These are phyloP conservation scores for Rhinichthys klamathensis DNA, from an alignment of 2,113 vertebrate genomes.

Conservation along the genomic window DNA sequence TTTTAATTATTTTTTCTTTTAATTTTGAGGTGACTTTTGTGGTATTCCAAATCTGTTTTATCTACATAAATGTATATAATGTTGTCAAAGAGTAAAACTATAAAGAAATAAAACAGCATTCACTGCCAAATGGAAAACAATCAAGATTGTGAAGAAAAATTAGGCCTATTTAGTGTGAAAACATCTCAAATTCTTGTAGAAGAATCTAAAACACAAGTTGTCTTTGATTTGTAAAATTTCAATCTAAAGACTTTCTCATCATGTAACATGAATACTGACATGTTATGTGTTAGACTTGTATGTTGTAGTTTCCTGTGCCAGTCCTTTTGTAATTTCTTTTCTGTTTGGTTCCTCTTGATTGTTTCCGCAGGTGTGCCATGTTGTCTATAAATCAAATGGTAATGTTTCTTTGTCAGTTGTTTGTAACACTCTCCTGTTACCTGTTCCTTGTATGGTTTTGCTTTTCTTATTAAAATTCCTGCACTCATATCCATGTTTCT, in stretches of 20 bases:
- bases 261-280: not conserved
- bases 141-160: too few relatives aligned
- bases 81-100: too few relatives aligned
- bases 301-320: not conserved
- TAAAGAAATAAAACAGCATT: too few relatives aligned
- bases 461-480: not conserved
- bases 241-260: not conserved
- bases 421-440: not conserved
- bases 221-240: not conserved
- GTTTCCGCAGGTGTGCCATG: not conserved
- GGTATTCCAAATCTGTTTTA: too few relatives aligned
- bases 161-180: too few relatives aligned
- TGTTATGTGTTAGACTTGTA: not conserved
- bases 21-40: not conserved
- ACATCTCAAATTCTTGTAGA: not conserved
- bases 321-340: not conserved
- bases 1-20: not conserved
- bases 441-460: not conserved
- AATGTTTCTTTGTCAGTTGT: not conserved
- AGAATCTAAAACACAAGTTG: not conserved
- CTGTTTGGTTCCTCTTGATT: not conserved
- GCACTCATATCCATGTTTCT: not conserved
- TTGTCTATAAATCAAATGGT: too few relatives aligned
- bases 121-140: too few relatives aligned
- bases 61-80: too few relatives aligned